Conservation (phyloP, 2,113 vertebrate species). For the Xiphias gladius region DNA sequence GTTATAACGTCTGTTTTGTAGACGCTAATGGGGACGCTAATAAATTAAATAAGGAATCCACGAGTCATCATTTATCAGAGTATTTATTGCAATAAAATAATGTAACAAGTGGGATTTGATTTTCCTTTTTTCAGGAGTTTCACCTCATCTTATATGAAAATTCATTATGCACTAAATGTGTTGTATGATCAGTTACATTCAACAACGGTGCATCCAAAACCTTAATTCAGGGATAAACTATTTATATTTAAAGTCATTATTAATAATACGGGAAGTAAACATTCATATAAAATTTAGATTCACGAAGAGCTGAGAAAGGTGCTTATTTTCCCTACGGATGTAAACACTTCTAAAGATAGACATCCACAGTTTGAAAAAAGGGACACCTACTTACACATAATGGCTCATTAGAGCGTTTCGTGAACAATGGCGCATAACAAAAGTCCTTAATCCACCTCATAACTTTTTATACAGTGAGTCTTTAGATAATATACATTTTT, state of each 20-base stretch:
- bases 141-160: conserved; percentile 28
- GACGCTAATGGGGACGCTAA: too few relatives aligned
- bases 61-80: background rate
- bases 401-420: background rate
- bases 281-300: background rate
- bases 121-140: conserved; percentile 6
- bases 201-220: background rate
- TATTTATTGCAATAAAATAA: conserved; percentile 53
- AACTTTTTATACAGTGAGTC: too few relatives aligned
- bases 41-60: background rate
- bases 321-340: background rate
- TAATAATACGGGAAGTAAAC: background rate
- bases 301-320: background rate
- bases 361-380: too few relatives aligned
- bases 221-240: background rate
- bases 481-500: background rate
- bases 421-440: too few relatives aligned
- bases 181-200: conserved; percentile 13
- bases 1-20: too few relatives aligned
- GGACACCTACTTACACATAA: background rate
- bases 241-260: background rate
- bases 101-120: conserved; percentile 16
- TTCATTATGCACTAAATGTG: background rate
- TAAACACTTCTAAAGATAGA: background rate
- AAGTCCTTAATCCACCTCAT: too few relatives aligned